Evolutionary conservation across 2,113 vertebrate genomes (phyloP).

Genomic region (Reinhardtius hippoglossoides): DNA sequence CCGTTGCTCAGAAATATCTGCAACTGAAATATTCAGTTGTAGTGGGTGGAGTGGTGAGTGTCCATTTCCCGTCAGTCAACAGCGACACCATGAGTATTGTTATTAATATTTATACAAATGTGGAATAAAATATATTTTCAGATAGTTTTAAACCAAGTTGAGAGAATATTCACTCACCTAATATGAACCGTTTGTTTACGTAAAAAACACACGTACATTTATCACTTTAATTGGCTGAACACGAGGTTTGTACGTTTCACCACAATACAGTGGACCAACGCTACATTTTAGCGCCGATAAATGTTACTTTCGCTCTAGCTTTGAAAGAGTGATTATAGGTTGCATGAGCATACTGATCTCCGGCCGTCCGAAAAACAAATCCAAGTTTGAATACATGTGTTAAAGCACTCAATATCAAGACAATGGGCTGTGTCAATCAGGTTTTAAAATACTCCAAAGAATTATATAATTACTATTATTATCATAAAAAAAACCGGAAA

Average conservation of each 20-base stretch:
- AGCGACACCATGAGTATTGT: background rate
- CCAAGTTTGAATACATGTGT: no score
- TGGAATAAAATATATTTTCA: no score
- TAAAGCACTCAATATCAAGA: background rate
- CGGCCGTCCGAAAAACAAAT: no score
- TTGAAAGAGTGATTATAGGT: background rate
- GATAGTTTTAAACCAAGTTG: background rate
- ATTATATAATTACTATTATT: no score
- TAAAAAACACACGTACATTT: background rate
- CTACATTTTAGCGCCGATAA: background rate
- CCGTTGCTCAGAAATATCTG: background rate
- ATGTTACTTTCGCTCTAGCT: background rate
- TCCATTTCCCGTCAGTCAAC: background rate
- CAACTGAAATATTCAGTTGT: background rate
- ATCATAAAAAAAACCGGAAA: no score
- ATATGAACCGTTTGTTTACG: background rate
- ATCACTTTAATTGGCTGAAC: background rate
- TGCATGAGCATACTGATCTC: background rate
- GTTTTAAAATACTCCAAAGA: background rate
- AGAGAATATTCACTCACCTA: background rate
- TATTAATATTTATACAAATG: no score
- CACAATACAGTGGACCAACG: background rate
- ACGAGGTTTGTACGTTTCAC: background rate
- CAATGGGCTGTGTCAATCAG: background rate
- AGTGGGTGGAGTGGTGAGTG: conserved; percentile 4